A percentile compares a stretch with the other conserved stretches of the same genome.
Conservation (phyloP, 2,113 vertebrate species). For the Gobiocypris rarus region DNA sequence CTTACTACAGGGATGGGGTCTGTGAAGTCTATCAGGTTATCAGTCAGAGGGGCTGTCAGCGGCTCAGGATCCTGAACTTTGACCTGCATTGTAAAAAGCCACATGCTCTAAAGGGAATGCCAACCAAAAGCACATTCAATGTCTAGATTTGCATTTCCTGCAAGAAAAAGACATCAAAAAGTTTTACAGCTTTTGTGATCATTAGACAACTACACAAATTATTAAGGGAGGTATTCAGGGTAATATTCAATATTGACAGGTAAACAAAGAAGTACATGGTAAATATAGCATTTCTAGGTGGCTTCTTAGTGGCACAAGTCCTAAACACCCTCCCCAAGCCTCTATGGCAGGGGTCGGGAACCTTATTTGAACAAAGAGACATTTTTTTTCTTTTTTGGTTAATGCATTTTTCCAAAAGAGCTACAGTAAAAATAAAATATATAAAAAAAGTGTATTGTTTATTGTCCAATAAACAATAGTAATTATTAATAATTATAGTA, state of each 20-base stretch:
- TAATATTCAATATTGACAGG: background rate
- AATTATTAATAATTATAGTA: too few relatives aligned
- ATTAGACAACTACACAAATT: background rate
- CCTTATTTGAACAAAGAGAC: too few relatives aligned
- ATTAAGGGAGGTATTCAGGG: background rate
- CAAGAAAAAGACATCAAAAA: background rate
- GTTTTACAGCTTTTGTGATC: background rate
- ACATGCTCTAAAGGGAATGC: background rate
- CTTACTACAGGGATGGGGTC: conserved; percentile 83
- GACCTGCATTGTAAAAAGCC: conserved; percentile 73
- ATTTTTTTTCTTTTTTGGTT: too few relatives aligned
- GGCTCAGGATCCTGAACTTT: conserved; percentile 82
- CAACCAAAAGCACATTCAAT: background rate
- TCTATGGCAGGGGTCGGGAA: background rate
- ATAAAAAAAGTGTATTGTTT: too few relatives aligned
- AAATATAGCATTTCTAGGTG: background rate
- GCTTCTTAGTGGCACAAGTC: background rate
- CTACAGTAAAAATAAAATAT: too few relatives aligned
- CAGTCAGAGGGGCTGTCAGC: conserved; percentile 73
- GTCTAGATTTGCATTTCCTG: background rate
- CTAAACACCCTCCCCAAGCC: background rate
- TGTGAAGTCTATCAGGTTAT: conserved; percentile 94
- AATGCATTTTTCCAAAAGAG: too few relatives aligned
- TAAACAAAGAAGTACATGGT: background rate
- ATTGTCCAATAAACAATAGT: too few relatives aligned